Conservation (phyloP, 2,888 invertebrate genomes). For the Zeuzera pyrina region DNA sequence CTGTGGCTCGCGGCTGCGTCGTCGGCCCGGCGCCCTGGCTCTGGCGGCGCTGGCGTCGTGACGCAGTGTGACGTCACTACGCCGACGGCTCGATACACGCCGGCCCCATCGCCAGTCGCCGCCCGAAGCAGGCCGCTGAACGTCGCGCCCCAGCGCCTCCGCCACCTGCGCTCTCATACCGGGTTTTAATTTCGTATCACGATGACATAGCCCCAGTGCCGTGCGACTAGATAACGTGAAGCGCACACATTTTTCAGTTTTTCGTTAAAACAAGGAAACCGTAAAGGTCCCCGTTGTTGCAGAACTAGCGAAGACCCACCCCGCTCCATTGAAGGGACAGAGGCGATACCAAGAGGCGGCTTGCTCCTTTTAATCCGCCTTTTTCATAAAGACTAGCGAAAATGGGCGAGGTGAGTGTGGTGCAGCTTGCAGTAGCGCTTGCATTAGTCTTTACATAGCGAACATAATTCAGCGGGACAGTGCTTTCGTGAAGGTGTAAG, state of each 20-base stretch:
- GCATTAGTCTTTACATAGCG: constrained; percentile 50
- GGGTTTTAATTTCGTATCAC: constrained; percentile 69
- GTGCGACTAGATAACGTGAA: constrained; percentile 61
- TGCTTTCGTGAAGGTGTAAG: constrained; percentile 59
- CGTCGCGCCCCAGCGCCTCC: constrained; percentile 60
- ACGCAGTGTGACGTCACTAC: constrained; percentile 82
- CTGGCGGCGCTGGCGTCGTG: constrained; percentile 70
- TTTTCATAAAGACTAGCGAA: constrained; percentile 65
- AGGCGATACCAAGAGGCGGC: constrained; percentile 66
- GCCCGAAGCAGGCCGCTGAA: constrained; percentile 66
- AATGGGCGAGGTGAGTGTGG: constrained; percentile 73
- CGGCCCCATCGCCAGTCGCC: constrained; percentile 74
- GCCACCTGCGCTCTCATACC: constrained; percentile 62
- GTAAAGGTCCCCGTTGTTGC: constrained; percentile 68
- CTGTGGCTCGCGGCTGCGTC: constrained; percentile 31
- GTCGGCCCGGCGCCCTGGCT: constrained; percentile 48
- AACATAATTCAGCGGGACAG: constrained; percentile 33
- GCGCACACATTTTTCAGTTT: constrained; percentile 69
- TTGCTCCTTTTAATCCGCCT: constrained; percentile 65
- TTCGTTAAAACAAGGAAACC: constrained; percentile 62
- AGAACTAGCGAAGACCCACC: constrained; percentile 67
- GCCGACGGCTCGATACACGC: constrained; percentile 77
- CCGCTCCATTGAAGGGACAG: constrained; percentile 61
- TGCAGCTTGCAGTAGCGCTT: constrained; percentile 64
- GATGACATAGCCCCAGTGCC: constrained; percentile 70